These are phyloP conservation scores for Tachina grossa DNA, from an alignment of 2,888 invertebrate species.

Conservation along the genomic window DNA sequence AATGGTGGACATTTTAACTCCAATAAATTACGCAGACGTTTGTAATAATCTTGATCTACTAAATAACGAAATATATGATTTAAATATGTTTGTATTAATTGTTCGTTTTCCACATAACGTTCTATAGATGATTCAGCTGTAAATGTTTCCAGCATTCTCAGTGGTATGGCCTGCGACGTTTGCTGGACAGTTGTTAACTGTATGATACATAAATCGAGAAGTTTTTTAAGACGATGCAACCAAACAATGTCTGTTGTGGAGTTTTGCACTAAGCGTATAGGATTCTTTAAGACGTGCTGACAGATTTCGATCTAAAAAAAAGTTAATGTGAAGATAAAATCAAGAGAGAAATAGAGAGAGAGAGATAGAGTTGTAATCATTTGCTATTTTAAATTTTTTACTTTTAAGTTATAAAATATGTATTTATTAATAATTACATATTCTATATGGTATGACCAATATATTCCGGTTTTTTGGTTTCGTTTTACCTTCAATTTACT, in stretches of 20 bases:
- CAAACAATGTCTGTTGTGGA: conserved; percentile 79
- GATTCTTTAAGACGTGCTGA: conserved; percentile 81
- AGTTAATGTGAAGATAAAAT: background rate
- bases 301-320: conserved; percentile 80
- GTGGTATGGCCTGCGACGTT: conserved; percentile 86
- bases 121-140: conserved; percentile 84
- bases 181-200: conserved; percentile 79
- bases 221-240: conserved; percentile 81
- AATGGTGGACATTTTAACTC: conserved; percentile 88
- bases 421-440: no score
- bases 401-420: no score
- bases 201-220: conserved; percentile 80
- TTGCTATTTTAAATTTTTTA: no score
- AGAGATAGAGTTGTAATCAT: no score
- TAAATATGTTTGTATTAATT: conserved; percentile 78
- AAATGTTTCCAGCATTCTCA: conserved; percentile 91
- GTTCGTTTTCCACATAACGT: conserved; percentile 78
- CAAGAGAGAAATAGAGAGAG: no score
- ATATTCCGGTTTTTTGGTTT: no score
- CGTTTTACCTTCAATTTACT: no score
- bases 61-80: conserved; percentile 80
- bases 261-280: conserved; percentile 79
- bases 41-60: conserved; percentile 86
- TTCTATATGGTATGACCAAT: no score
- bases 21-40: conserved; percentile 87